Percentiles rank a stretch among this genome's conserved stretches.
phyloP scores from a whole-genome alignment of 2,113 vertebrate species.

The Actinemys pallida region DNA sequence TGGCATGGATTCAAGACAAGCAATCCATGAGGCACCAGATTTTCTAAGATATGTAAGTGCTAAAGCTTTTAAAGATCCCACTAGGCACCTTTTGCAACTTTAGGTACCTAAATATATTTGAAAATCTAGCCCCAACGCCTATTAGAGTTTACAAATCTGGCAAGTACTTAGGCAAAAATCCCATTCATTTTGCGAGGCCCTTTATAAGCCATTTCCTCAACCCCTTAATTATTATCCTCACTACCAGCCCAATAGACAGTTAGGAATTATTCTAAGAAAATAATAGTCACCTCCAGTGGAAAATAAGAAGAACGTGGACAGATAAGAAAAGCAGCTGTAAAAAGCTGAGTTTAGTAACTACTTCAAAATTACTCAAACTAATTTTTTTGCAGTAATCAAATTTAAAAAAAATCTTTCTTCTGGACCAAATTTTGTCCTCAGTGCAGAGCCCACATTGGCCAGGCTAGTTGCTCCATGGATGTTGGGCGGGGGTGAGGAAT shows the following conservation, averaged over 20 bases:
- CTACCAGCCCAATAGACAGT: conserved; percentile 5
- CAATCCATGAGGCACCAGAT: background rate
- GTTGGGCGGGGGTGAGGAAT: background rate
- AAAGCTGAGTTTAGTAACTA: background rate
- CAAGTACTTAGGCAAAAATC: background rate
- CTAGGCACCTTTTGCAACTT: background rate
- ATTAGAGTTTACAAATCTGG: background rate
- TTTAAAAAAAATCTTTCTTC: background rate
- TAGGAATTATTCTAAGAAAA: background rate
- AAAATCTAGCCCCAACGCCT: background rate
- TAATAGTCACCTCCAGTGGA: conserved; percentile 21
- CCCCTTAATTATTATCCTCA: background rate
- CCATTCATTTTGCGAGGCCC: background rate
- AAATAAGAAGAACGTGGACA: background rate
- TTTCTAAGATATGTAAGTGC: background rate
- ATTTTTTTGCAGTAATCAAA: background rate
- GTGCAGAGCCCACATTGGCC: background rate
- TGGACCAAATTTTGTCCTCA: background rate
- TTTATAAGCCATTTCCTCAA: conserved; percentile 12
- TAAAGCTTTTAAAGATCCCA: background rate
- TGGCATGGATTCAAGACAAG: background rate
- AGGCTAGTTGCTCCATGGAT: background rate
- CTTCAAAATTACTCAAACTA: background rate
- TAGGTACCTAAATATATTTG: background rate
- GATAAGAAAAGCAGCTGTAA: background rate